Evolutionary conservation across 2,797 vertebrate species (phyloP).

Genomic region (Scomberomorus guttatus): DNA sequence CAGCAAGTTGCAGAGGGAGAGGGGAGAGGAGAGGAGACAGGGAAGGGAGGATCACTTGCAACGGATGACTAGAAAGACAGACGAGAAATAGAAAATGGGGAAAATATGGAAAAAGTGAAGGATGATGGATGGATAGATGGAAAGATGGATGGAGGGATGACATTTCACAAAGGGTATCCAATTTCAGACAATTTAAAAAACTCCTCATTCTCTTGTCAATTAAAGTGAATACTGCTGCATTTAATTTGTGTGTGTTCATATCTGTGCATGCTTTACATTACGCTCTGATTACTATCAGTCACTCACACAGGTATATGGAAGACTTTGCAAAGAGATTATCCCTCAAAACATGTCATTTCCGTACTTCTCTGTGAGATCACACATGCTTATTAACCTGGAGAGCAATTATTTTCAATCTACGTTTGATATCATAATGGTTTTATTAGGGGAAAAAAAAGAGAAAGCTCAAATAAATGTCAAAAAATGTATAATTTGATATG

Average conservation of each 20-base stretch:
- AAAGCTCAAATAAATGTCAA: slow-evolving; percentile 33
- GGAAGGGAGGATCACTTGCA: background rate
- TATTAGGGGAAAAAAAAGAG: background rate
- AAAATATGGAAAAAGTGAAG: slow-evolving; percentile 14
- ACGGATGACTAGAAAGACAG: slow-evolving; percentile 39
- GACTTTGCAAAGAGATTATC: slow-evolving; percentile 18
- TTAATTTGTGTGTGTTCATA: slow-evolving; percentile 36
- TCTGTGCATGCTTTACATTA: slow-evolving; percentile 8
- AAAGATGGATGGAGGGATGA: too few species aligned
- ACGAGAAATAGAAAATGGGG: slow-evolving; percentile 36
- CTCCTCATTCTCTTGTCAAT: slow-evolving; percentile 50
- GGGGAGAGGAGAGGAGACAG: background rate
- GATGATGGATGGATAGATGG: slow-evolving; percentile 36
- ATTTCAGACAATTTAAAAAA: slow-evolving; percentile 54
- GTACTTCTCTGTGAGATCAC: slow-evolving; percentile 16
- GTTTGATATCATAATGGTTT: slow-evolving; percentile 34
- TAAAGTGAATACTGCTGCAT: slow-evolving; percentile 20
- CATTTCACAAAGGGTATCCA: slow-evolving; percentile 21
- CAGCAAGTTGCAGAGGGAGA: slow-evolving; percentile 19
- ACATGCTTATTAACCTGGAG: slow-evolving; percentile 41
- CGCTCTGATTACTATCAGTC: slow-evolving; percentile 58
- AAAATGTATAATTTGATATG: slow-evolving; percentile 18
- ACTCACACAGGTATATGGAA: background rate
- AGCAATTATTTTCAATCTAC: slow-evolving; percentile 30
- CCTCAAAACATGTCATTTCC: slow-evolving; percentile 34